Conservation (phyloP, 2,113 vertebrate species). For the Vulpes vulpes region DNA sequence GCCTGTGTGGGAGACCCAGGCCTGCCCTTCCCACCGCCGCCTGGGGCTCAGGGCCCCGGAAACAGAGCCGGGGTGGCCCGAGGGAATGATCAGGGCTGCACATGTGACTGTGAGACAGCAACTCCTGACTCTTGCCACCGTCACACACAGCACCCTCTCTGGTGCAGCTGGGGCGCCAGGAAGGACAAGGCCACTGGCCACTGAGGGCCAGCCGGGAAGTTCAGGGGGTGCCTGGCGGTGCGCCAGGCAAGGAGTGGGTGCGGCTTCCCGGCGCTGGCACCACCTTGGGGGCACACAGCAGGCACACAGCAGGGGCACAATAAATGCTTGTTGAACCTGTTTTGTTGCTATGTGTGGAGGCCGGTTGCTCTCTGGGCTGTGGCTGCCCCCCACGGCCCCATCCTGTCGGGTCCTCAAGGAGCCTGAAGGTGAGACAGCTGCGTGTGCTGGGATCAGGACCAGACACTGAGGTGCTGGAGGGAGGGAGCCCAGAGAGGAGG, state of each 20-base stretch:
- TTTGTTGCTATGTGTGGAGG: constrained; percentile 37
- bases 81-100: not conserved
- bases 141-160: not conserved
- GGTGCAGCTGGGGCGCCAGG: not conserved
- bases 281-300: not conserved
- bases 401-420: not conserved
- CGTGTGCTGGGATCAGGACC: not conserved
- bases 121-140: not conserved
- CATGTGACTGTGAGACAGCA: not conserved
- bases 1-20: not conserved
- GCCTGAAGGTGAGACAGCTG: not conserved
- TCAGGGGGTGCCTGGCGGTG: not conserved
- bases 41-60: not conserved
- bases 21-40: not conserved
- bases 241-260: not conserved
- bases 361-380: constrained; percentile 44
- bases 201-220: not conserved
- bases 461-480: not conserved
- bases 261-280: not conserved
- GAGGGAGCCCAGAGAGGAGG: too few species aligned
- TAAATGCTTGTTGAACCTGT: constrained; percentile 74
- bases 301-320: constrained; percentile 72
- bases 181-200: not conserved
- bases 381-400: not conserved
- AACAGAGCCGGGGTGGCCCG: accelerated